Percentiles rank a stretch among this genome's conserved stretches.
Conservation (phyloP, 2,113 vertebrate species). For the Thalassoma bifasciatum region DNA sequence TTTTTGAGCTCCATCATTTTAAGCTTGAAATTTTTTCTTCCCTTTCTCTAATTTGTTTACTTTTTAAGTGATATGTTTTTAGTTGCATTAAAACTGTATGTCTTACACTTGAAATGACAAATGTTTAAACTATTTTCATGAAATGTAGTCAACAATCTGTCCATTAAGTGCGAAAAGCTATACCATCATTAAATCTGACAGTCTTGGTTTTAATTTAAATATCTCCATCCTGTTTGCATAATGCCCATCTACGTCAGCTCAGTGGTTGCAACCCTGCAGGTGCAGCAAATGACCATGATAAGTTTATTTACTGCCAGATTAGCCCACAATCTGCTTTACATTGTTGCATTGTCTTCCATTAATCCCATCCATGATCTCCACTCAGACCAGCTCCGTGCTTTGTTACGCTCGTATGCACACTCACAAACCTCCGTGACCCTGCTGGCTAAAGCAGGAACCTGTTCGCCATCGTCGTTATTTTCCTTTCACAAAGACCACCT, state of each 20-base stretch:
- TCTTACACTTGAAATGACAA: no score
- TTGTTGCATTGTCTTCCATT: not conserved
- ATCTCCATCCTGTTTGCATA: not conserved
- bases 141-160: not conserved
- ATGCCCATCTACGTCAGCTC: not conserved
- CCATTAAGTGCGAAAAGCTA: not conserved
- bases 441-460: slow-evolving; percentile 35
- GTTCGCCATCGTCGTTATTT: slow-evolving; percentile 17
- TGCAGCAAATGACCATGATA: slow-evolving; percentile 4
- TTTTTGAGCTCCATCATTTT: no score
- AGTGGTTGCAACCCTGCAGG: slow-evolving; percentile 1
- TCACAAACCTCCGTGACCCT: slow-evolving; percentile 24
- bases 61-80: not conserved
- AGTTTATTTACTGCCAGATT: not conserved
- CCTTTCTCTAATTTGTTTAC: not conserved
- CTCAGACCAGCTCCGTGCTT: slow-evolving; percentile 1
- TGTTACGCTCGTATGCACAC: slow-evolving; percentile 8
- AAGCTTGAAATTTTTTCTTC: no score
- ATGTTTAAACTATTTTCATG: not conserved
- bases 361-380: not conserved
- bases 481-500: slow-evolving; percentile 2
- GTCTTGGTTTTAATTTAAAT: no score
- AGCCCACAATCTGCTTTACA: not conserved
- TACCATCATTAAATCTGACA: no score
- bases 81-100: no score